Evolutionary conservation across 1,140 invertebrate species (phyloP).

Genomic region (Nymphalis io): DNA sequence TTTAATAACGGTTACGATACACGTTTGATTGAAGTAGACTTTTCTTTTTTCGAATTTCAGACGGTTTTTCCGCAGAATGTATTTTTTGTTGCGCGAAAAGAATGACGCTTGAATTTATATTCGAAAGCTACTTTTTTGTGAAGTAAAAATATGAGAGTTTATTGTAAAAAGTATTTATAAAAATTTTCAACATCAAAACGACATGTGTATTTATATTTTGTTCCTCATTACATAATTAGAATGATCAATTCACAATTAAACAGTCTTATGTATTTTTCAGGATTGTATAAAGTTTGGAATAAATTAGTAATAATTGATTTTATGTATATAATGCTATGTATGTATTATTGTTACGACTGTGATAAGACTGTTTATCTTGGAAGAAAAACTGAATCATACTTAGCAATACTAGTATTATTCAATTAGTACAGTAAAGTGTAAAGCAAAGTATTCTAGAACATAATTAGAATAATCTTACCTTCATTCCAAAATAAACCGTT

Average conservation of each 20-base stretch:
- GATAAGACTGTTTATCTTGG: no score
- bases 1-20: conserved; percentile 35
- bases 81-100: conserved; percentile 1
- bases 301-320: no score
- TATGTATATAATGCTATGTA: no score
- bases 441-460: no score
- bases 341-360: no score
- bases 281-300: no score
- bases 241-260: no score
- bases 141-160: neutral
- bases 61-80: conserved; percentile 17
- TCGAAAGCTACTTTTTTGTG: neutral
- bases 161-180: neutral
- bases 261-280: no score
- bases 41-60: conserved; percentile 21
- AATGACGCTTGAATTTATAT: conserved; percentile 11
- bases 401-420: no score
- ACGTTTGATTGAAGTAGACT: conserved; percentile 30
- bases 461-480: no score
- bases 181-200: neutral
- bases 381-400: no score
- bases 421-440: no score
- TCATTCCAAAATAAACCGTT: neutral
- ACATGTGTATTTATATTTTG: neutral
- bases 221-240: neutral